Percentiles rank a stretch among this genome's conserved stretches.
phyloP scores from a whole-genome alignment of 64 coral and sea anemone genomes.

The Hydrozoanthus tunicans region DNA sequence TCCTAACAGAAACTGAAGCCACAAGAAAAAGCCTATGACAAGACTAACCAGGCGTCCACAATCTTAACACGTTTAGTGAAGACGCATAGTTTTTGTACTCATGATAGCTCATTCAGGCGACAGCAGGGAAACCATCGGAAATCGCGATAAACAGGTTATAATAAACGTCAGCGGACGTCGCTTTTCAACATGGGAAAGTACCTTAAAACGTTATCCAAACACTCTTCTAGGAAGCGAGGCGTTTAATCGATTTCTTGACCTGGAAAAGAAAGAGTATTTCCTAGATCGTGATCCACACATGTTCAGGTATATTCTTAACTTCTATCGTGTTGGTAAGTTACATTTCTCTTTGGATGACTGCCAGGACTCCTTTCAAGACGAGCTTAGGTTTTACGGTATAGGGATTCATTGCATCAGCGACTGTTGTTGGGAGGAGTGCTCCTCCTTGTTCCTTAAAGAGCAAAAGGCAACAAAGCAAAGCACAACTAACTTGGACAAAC shows the following conservation, averaged over 20 bases:
- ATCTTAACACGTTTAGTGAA: not conserved
- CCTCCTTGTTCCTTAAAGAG: not conserved
- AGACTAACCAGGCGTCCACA: not conserved
- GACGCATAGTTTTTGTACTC: not conserved
- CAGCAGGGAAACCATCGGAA: not conserved
- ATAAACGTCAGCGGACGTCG: slow-evolving; percentile 78
- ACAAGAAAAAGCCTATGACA: no score
- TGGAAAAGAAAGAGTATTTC: slow-evolving; percentile 73
- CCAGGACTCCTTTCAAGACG: slow-evolving; percentile 73
- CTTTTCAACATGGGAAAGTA: slow-evolving; percentile 61
- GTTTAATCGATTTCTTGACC: slow-evolving; percentile 59
- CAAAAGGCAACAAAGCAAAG: slow-evolving; percentile 1
- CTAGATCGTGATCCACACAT: slow-evolving; percentile 82
- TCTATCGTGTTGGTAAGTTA: slow-evolving; percentile 76
- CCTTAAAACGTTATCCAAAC: slow-evolving; percentile 69
- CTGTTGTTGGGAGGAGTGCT: slow-evolving; percentile 59
- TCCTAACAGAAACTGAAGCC: not conserved
- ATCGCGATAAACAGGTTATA: slow-evolving; percentile 39
- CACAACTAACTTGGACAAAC: not conserved
- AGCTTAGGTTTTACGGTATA: slow-evolving; percentile 80
- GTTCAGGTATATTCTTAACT: slow-evolving; percentile 91
- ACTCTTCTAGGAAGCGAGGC: slow-evolving; percentile 78
- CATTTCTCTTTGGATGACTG: slow-evolving; percentile 81
- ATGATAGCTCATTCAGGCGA: not conserved
- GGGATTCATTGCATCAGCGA: slow-evolving; percentile 47